Evolutionary conservation across 2,797 vertebrate species (phyloP).

Genomic region (Alauda arvensis): DNA sequence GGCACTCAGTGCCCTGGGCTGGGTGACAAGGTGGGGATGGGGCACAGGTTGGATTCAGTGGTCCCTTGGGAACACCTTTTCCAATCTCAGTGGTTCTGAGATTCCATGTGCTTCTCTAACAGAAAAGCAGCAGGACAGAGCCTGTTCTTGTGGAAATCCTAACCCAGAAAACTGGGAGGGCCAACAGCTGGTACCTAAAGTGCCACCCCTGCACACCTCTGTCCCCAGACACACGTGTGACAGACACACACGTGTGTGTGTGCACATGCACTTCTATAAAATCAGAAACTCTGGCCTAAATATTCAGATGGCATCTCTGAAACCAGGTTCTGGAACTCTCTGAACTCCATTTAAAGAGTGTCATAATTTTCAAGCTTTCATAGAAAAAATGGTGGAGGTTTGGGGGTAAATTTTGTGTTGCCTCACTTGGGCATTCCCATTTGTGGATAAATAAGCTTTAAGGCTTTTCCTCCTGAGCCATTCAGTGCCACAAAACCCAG

Average conservation of each 20-base stretch:
- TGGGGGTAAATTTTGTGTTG: not conserved
- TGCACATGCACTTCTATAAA: accelerated
- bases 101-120: not conserved
- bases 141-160: not conserved
- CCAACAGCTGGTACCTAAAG: not conserved
- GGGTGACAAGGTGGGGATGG: not conserved
- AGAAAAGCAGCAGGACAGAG: not conserved
- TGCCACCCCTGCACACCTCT: accelerated
- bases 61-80: not conserved
- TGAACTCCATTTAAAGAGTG: not conserved
- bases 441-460: not conserved
- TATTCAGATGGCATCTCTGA: not conserved
- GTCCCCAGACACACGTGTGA: not conserved
- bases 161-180: not conserved
- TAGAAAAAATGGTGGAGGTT: accelerated
- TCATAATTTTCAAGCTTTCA: not conserved
- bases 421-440: accelerated
- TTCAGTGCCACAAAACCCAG: not conserved
- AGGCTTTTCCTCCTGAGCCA: not conserved
- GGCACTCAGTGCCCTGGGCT: not conserved
- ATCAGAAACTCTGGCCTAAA: not conserved
- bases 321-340: not conserved
- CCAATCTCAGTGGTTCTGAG: not conserved
- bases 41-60: not conserved
- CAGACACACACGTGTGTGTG: not conserved